Evolutionary conservation across 2,888 invertebrate genomes (phyloP), one percentile per base, ranked within the genome.

Genomic region (Aquatica leii): DNA sequence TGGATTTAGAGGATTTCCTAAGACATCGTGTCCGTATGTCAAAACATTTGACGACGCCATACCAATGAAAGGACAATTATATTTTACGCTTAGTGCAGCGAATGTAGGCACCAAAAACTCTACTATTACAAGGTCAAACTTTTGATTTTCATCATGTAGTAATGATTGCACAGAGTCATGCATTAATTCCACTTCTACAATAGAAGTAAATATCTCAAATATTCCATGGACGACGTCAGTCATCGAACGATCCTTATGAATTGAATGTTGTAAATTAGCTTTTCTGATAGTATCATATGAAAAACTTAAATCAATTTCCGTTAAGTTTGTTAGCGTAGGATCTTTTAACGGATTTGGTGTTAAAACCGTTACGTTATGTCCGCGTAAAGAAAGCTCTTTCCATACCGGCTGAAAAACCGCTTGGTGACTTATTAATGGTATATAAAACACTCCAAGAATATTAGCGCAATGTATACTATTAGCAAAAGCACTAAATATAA

Each of bases 291-390:
- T 40, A 46, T 67, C 62, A 37, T 74, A 74, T 0, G 65, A 40
- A 24, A 65, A 65, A n/a, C 73, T 66, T 9, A 62, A 43, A 37
- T 64, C 59, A 6, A 78, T 77, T 71, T 78, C 78, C 0, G 75
- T 77, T 18, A 78, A 55, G 59, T 78, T 78, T 2, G 62, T 65
- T 41, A 78, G 62, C 0, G 57, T 51, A 0, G 70, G 62, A 52
- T 78, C 76, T n/a, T 73, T 76, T 20, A 78, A 56, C 6, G 79
- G 79, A 65, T 73, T 68, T 0, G 79, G 74, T 1, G 78, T 78
- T 15, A 79, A 66, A 0, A 77, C 75, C 14, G 73, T 74, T 0
- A 79, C 76, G 56, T 76, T 49, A 56, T 79, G 79, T 3, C 79
- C 79, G 55, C 74, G 70, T 54, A 75, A 67, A 9, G 76, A 76